phyloP scores from a whole-genome alignment of 2,797 vertebrate species.

The Oreortyx pictus region DNA sequence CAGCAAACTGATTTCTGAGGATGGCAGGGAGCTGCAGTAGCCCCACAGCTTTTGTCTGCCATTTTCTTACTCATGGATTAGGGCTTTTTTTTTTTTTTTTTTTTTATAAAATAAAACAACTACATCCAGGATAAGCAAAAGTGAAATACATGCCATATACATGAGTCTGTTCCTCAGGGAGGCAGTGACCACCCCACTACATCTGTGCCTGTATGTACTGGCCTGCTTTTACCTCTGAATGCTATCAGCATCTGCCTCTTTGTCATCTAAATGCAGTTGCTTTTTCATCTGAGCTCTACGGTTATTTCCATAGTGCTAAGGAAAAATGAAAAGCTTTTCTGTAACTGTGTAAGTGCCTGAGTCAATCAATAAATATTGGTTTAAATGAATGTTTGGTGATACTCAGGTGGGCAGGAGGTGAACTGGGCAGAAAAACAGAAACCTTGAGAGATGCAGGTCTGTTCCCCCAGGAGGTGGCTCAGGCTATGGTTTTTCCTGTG shows the following conservation, averaged over 20 bases:
- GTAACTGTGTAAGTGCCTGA: neutral
- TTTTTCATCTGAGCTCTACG: neutral
- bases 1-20: neutral
- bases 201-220: neutral
- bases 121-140: neutral
- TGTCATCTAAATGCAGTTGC: neutral
- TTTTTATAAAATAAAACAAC: neutral
- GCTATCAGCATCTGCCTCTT: neutral
- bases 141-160: neutral
- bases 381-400: conserved; percentile 25
- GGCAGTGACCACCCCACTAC: neutral
- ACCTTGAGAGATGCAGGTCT: neutral
- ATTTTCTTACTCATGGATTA: conserved; percentile 22
- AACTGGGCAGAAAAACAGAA: neutral
- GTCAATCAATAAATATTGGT: conserved; percentile 35
- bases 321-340: conserved; percentile 3
- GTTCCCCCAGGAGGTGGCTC: neutral
- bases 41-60: conserved; percentile 13
- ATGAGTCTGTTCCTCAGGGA: neutral
- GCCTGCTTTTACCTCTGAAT: neutral
- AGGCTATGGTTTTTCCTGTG: neutral
- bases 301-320: neutral
- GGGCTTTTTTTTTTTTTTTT: neutral
- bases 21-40: neutral
- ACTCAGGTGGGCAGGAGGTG: neutral